Evolutionary conservation across 2,113 vertebrate species (phyloP).

Genomic region (Pitta sordida): DNA sequence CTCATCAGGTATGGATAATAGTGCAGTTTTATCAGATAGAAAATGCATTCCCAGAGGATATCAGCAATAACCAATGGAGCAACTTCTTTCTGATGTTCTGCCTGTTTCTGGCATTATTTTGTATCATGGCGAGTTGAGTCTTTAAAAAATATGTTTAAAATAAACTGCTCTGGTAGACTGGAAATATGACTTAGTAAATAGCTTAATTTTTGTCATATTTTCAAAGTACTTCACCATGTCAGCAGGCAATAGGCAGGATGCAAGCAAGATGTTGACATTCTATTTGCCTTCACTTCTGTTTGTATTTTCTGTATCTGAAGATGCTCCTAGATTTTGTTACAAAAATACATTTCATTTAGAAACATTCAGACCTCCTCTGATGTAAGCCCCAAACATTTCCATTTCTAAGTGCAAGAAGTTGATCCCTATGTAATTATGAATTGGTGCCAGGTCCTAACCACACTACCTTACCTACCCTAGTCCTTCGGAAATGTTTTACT

Average conservation of each 20-base stretch:
- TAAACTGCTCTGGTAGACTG: constrained; percentile 29
- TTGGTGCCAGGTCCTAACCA: constrained; percentile 53
- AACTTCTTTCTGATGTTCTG: background rate
- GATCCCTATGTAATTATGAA: constrained; percentile 42
- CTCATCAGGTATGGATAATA: background rate
- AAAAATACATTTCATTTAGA: constrained; percentile 68
- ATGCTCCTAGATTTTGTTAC: constrained; percentile 62
- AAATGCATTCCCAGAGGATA: background rate
- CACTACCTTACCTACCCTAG: constrained; percentile 53
- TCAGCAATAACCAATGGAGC: background rate
- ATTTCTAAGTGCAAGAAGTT: constrained; percentile 56
- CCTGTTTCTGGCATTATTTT: background rate
- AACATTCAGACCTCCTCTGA: constrained; percentile 21
- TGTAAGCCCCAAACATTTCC: constrained; percentile 60
- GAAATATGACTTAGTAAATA: background rate
- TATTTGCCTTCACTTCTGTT: constrained; percentile 46
- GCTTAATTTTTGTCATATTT: constrained; percentile 50
- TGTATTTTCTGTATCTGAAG: constrained; percentile 54
- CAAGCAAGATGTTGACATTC: background rate
- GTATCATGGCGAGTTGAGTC: background rate
- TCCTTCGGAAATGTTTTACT: constrained; percentile 49
- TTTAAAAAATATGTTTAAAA: constrained; percentile 52
- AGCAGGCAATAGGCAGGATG: constrained; percentile 8
- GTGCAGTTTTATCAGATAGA: background rate
- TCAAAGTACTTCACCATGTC: constrained; percentile 51